Conservation (phyloP, 37 sponge, comb jelly and placozoan species). For the Aplysina aerophoba region DNA sequence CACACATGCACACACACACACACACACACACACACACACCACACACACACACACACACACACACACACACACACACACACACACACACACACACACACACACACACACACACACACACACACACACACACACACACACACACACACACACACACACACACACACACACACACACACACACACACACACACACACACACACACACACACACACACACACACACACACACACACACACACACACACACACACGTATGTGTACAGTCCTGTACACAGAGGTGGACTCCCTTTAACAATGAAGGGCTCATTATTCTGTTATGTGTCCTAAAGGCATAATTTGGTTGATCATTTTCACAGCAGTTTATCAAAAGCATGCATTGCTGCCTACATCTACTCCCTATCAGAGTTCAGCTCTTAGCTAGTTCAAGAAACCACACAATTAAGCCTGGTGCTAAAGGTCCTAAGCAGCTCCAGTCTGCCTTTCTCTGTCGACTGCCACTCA, state of each 20-base stretch:
- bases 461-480: no score
- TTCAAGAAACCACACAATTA: no score
- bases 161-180: no score
- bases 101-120: not conserved
- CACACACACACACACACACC: conserved; percentile 23
- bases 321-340: not conserved
- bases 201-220: not conserved
- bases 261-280: conserved; percentile 36
- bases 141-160: no score
- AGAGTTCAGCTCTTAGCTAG: no score
- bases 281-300: not conserved
- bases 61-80: conserved; percentile 23
- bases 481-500: no score
- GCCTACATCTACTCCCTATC: no score
- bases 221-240: conserved; percentile 30
- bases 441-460: no score
- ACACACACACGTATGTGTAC: conserved; percentile 24
- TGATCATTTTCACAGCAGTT: no score
- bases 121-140: no score
- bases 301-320: not conserved
- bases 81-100: conserved; percentile 22
- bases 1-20: conserved; percentile 11
- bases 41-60: conserved; percentile 32
- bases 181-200: no score
- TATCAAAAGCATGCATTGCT: no score